Percentiles rank a stretch among this genome's conserved stretches.
phyloP scores from a whole-genome alignment of 2,797 vertebrate species.

The Urophycis tenuis region DNA sequence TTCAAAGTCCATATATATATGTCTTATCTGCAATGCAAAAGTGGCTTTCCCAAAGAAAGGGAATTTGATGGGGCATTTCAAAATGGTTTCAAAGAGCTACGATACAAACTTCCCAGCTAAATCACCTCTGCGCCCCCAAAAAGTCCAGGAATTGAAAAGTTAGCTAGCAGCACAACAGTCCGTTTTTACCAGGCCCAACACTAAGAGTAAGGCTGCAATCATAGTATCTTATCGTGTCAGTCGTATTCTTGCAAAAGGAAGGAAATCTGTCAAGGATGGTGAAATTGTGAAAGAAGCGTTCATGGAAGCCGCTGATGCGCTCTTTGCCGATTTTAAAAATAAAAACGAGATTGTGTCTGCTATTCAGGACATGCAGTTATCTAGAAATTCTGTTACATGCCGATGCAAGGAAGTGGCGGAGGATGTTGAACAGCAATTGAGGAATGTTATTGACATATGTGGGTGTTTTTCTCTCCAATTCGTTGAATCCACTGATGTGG shows the following conservation, averaged over 20 bases:
- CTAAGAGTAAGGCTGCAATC: not conserved
- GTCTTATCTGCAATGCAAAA: not conserved
- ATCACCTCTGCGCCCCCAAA: not conserved
- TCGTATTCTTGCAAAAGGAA: constrained; percentile 6
- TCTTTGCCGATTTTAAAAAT: constrained; percentile 23
- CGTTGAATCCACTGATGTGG: too few species aligned
- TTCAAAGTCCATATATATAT: too few species aligned
- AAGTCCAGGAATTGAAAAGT: too few species aligned
- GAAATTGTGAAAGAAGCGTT: constrained; percentile 19
- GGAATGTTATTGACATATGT: too few species aligned
- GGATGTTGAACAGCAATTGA: too few species aligned
- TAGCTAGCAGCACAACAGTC: not conserved
- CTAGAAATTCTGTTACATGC: too few species aligned
- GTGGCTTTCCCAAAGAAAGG: not conserved
- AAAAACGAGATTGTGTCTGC: too few species aligned
- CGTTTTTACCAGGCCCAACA: not conserved
- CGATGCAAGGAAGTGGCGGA: too few species aligned
- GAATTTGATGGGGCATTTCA: not conserved
- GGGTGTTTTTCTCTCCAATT: too few species aligned
- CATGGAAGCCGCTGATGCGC: constrained; percentile 8
- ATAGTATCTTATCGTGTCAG: not conserved
- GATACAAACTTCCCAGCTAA: not conserved
- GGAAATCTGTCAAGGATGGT: constrained; percentile 16
- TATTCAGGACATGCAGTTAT: too few species aligned
- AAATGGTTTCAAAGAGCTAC: not conserved